These are phyloP conservation scores for Phasianus colchicus DNA, from an alignment of 2,113 vertebrate species.

Conservation along the genomic window DNA sequence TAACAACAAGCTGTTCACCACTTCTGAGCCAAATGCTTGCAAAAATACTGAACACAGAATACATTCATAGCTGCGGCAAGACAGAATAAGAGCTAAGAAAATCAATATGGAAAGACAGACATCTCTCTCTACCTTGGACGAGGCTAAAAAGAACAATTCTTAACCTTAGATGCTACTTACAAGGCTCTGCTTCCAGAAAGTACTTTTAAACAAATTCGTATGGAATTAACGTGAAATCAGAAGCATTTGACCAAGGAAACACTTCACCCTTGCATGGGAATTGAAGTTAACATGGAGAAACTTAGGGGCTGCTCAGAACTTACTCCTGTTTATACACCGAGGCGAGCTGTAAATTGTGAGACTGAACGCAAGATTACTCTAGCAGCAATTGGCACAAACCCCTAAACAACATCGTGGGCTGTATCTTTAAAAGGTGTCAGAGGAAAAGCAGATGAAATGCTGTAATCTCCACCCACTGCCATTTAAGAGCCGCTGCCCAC, in stretches of 20 bases:
- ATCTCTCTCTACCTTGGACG: not conserved
- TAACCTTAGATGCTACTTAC: not conserved
- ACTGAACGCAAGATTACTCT: not conserved
- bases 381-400: not conserved
- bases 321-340: not conserved
- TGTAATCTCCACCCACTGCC: slow-evolving; percentile 73
- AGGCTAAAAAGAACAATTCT: not conserved
- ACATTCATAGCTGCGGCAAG: not conserved
- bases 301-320: not conserved
- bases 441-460: slow-evolving; percentile 73
- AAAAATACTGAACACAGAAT: not conserved
- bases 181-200: not conserved
- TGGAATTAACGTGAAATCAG: not conserved
- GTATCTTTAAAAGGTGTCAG: slow-evolving; percentile 78
- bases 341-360: not conserved
- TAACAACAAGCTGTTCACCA: slow-evolving; percentile 45
- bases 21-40: slow-evolving; percentile 31
- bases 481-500: slow-evolving; percentile 69
- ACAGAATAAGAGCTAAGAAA: not conserved
- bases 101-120: not conserved
- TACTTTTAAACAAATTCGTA: not conserved
- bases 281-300: not conserved
- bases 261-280: not conserved
- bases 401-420: slow-evolving; percentile 13
- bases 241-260: not conserved